phyloP scores from a whole-genome alignment of 2,797 vertebrate genomes.

The Heterohyrax brucei region DNA sequence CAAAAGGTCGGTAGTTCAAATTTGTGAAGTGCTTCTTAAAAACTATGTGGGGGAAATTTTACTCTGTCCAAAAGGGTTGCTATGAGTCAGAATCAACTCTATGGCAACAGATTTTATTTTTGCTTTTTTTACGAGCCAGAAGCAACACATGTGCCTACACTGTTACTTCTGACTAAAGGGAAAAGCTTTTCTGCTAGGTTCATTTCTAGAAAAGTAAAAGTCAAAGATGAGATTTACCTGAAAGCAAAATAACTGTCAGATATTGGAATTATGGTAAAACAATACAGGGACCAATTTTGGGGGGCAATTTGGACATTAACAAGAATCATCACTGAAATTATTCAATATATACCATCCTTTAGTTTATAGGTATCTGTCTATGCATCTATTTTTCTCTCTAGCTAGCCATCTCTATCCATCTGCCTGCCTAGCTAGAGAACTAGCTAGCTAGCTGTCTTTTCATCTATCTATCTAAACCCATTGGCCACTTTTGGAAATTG shows the following conservation, averaged over 20 bases:
- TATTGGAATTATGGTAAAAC: background rate
- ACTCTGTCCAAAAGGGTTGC: no score
- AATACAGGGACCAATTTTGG: background rate
- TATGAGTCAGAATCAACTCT: no score
- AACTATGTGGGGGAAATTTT: no score
- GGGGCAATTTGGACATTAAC: background rate
- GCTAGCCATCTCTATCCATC: no score
- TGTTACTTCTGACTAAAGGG: background rate
- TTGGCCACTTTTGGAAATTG: background rate
- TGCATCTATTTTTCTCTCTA: no score
- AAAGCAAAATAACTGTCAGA: background rate
- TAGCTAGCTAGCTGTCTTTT: background rate
- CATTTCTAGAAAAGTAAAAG: background rate
- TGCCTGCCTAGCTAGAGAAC: no score
- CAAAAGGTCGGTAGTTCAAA: no score
- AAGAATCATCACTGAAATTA: background rate
- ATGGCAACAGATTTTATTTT: no score
- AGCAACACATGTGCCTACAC: background rate
- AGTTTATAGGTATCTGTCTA: background rate
- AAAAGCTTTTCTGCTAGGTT: background rate
- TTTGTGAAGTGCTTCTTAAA: no score
- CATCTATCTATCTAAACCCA: background rate
- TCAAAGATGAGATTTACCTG: background rate
- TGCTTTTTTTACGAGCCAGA: no score
- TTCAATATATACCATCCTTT: background rate